Base-by-base conservation (phyloP, 2,113 vertebrate species). In the Epinephelus fuscoguttatus region DNA sequence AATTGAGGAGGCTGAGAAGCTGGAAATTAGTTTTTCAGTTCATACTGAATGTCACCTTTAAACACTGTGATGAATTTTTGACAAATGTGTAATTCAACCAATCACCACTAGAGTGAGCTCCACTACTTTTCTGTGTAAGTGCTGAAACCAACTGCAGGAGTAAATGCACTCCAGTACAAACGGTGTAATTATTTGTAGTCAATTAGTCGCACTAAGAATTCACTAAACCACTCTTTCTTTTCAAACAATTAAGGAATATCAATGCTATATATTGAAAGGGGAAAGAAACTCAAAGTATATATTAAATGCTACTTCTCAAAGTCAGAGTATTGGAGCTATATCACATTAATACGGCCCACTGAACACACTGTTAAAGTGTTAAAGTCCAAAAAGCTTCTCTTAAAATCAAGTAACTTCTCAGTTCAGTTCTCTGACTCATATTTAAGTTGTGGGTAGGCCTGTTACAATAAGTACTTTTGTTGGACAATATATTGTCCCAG, bases 71-170 rank as follows among this genome's bases (percentile, higher is more conserved):
- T 13, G 6, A 47, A 37, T 33, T 49, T 12, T 23, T 2, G 30
- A 17, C 7, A 33, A 15, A 50, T 49, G 6, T 59, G 63, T 70
- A 70, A 17, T 81, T 75, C 4, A 40, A 4, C 6, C 3, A 56
- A 67, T 75, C 33, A 75, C 81, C 88, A 69, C 73, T 15, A 88
- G 87, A 73, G 76, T 4, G 62, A 0, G 70, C 60, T 52, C 69
- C 8, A 75, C 21, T 15, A 72, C 60, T 64, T 56, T 18, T 7
- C 2, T 50, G 47, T 61, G 2, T 23, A 0, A 0, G 4, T 17
- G 0, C 14, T 33, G 18, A 18, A 4, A 11, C 10, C 13, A 50
- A 23, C 15, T 33, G 30, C 47, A 59, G 21, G 4, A 57, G 37
- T 40, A 27, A 61, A 60, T 27, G 19, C 57, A 0, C 40, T 27